Conservation (phyloP, 2,113 vertebrate species). For the Xyliphius kryptos region DNA sequence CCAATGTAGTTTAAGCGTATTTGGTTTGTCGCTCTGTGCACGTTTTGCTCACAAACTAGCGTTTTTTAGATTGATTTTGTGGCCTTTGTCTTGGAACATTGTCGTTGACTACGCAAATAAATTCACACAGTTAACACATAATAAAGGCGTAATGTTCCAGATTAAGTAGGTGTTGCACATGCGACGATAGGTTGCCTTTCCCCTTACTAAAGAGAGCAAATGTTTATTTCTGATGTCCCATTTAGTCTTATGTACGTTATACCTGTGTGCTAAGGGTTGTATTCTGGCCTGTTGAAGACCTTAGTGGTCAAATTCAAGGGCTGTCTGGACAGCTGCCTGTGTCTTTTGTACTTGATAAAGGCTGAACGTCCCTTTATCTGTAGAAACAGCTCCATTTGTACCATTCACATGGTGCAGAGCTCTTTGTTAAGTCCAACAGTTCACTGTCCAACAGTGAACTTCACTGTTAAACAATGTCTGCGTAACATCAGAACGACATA, state of each 20-base stretch:
- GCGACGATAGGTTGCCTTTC: neutral
- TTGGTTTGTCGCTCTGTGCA: too few relatives aligned
- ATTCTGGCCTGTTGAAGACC: slow-evolving; percentile 65
- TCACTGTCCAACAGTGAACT: neutral
- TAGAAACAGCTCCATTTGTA: slow-evolving; percentile 31
- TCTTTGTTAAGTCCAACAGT: neutral
- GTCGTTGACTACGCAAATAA: neutral
- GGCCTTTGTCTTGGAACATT: neutral
- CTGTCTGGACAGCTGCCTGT: slow-evolving; percentile 71
- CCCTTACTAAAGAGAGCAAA: neutral
- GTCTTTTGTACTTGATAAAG: slow-evolving; percentile 60
- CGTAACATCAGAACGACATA: too few relatives aligned
- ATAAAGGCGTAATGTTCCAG: slow-evolving; percentile 3
- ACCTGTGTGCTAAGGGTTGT: slow-evolving; percentile 63
- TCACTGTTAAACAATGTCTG: neutral
- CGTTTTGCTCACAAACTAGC: too few relatives aligned
- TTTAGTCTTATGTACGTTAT: slow-evolving; percentile 47
- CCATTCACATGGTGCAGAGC: neutral
- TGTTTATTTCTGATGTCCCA: neutral
- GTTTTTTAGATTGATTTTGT: neutral
- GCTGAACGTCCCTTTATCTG: slow-evolving; percentile 50
- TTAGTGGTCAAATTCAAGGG: slow-evolving; percentile 89
- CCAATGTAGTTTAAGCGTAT: too few relatives aligned
- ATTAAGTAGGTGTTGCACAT: slow-evolving; percentile 1
- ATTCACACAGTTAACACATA: slow-evolving; percentile 12